phyloP scores from a whole-genome alignment of 2,888 invertebrate genomes.

The Hypena proboscidalis region DNA sequence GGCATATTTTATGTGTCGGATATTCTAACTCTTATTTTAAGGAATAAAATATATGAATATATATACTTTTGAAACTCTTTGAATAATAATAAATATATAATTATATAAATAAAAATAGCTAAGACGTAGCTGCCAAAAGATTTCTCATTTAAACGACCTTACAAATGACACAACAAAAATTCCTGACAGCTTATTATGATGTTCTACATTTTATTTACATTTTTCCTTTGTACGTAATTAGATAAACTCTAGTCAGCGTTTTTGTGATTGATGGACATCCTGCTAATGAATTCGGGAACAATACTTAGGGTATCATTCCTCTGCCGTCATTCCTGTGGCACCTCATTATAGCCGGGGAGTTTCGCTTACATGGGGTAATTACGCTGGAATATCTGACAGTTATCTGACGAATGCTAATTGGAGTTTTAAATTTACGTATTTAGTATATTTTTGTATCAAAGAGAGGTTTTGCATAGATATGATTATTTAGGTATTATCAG shows the following conservation, averaged over 20 bases:
- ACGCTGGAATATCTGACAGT: constrained; percentile 15
- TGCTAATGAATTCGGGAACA: constrained; percentile 49
- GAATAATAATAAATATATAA: too few relatives aligned
- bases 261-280: constrained; percentile 53
- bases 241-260: constrained; percentile 53
- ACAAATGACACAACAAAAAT: too few relatives aligned
- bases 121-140: too few relatives aligned
- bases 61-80: too few relatives aligned
- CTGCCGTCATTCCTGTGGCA: constrained; percentile 30
- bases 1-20: too few relatives aligned
- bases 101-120: too few relatives aligned
- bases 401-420: constrained; percentile 7
- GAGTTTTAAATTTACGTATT: not conserved
- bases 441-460: too few relatives aligned
- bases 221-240: constrained; percentile 48
- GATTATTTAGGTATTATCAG: too few relatives aligned
- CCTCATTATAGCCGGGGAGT: constrained; percentile 29
- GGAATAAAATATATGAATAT: too few relatives aligned
- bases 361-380: constrained; percentile 24
- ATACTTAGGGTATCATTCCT: constrained; percentile 26
- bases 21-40: too few relatives aligned
- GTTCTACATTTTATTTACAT: constrained; percentile 20
- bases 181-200: not conserved
- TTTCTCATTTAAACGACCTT: too few relatives aligned
- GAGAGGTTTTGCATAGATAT: too few relatives aligned